Conservation (phyloP, 2,797 vertebrate species). For the Toxotes lorentzi region DNA sequence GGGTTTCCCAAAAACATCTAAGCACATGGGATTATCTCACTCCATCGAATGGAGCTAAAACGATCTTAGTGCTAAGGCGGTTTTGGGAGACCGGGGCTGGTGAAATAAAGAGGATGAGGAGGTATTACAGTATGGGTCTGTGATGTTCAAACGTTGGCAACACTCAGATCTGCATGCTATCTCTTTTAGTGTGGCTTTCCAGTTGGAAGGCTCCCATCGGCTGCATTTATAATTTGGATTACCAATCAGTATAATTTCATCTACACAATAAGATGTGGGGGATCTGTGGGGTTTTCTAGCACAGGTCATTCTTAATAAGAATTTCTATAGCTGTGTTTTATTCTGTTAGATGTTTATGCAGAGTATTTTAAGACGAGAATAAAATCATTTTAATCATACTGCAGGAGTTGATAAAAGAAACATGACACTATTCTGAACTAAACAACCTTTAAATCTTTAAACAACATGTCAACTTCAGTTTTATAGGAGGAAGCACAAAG, state of each 20-base stretch:
- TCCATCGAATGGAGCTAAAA: constrained; percentile 39
- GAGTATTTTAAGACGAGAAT: neutral
- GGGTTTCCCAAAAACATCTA: constrained; percentile 37
- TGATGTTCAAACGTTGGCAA: constrained; percentile 32
- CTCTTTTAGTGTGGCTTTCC: constrained; percentile 33
- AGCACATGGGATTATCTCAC: constrained; percentile 54
- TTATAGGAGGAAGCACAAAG: neutral
- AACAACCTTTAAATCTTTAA: neutral
- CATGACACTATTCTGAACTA: neutral
- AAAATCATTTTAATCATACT: constrained; percentile 1
- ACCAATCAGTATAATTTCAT: constrained; percentile 18
- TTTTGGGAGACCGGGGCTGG: constrained; percentile 29
- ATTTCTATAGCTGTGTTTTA: neutral
- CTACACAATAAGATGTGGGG: neutral
- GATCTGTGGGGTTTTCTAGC: neutral
- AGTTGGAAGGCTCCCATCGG: constrained; percentile 29
- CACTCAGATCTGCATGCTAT: constrained; percentile 28
- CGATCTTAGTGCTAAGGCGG: constrained; percentile 35
- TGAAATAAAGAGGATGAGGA: constrained; percentile 60
- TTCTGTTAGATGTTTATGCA: neutral
- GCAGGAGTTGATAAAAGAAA: neutral
- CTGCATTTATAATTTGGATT: constrained; percentile 33
- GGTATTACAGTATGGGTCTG: constrained; percentile 35
- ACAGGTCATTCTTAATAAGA: constrained; percentile 4
- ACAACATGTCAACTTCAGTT: neutral